These are phyloP conservation scores for Cossypha polioptera DNA, from an alignment of 2,797 vertebrate species.

Conservation along the genomic window DNA sequence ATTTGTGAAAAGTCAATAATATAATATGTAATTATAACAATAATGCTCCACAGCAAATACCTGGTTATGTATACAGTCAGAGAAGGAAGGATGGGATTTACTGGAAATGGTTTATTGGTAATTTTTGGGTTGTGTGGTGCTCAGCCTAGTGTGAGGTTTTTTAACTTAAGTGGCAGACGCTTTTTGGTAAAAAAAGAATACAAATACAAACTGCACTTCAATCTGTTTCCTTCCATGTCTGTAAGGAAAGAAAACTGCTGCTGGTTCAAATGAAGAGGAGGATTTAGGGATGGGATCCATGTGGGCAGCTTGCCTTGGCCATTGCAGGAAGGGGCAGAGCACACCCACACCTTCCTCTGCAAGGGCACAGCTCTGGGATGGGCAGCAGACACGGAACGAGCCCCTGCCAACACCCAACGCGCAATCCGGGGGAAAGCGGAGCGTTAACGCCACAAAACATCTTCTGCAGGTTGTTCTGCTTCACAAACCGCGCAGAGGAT, in stretches of 20 bases:
- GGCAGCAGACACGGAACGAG: accelerated
- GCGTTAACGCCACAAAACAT: accelerated
- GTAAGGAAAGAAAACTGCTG: neutral
- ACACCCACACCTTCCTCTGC: neutral
- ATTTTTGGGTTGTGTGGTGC: neutral
- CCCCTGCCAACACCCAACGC: neutral
- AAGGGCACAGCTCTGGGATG: neutral
- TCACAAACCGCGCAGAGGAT: neutral
- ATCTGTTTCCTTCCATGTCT: neutral
- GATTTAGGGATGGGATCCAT: neutral
- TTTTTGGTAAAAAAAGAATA: neutral
- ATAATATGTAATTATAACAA: no score
- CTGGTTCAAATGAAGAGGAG: accelerated
- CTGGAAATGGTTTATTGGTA: neutral
- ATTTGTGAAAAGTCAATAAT: no score
- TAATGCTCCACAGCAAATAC: neutral
- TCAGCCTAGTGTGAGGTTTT: neutral
- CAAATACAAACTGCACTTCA: neutral
- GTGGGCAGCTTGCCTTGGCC: accelerated
- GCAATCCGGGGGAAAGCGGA: accelerated
- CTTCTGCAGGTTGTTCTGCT: neutral
- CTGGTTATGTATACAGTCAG: accelerated
- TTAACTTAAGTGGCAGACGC: neutral
- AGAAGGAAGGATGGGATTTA: neutral
- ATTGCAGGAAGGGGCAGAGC: neutral